A percentile compares a stretch with the other conserved stretches of the same genome.
Evolutionary conservation across 2,888 invertebrate genomes (phyloP).

Genomic region (Caenorhabditis sp.): DNA sequence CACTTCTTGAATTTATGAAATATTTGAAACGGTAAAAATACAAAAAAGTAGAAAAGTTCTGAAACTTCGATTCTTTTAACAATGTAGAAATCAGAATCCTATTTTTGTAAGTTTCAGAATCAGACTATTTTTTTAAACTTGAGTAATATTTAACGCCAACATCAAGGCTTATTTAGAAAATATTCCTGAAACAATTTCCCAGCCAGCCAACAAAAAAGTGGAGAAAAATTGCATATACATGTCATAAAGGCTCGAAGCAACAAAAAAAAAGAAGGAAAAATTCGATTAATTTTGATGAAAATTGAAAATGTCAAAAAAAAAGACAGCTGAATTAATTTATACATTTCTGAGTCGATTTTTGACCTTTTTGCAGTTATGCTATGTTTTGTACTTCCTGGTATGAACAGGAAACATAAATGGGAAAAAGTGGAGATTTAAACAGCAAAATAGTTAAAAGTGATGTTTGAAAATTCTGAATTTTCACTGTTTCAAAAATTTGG

Average conservation of each 20-base stretch:
- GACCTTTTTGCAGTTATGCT: background rate
- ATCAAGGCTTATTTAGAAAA: too few relatives aligned
- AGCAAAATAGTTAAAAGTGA: background rate
- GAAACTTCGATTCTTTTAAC: too few relatives aligned
- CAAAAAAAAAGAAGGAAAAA: background rate
- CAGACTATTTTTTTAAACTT: too few relatives aligned
- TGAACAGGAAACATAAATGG: background rate
- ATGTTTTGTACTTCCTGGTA: too few relatives aligned
- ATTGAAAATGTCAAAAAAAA: constrained; percentile 2
- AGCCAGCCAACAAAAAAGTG: background rate
- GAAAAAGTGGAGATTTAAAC: background rate
- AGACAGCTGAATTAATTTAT: background rate
- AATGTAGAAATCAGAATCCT: too few relatives aligned
- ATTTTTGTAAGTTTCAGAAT: too few relatives aligned
- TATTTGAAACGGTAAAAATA: too few relatives aligned
- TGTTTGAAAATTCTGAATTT: background rate
- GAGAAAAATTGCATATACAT: background rate
- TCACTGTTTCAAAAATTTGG: background rate
- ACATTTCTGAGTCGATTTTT: background rate
- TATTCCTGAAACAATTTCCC: too few relatives aligned
- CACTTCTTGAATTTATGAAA: too few relatives aligned
- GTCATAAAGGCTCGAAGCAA: background rate
- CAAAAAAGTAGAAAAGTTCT: too few relatives aligned
- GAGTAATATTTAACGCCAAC: too few relatives aligned
- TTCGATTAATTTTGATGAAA: constrained; percentile 1